Conservation (phyloP, 53 echinoderm and acorn worm genomes). For the Luidia sarsii region DNA sequence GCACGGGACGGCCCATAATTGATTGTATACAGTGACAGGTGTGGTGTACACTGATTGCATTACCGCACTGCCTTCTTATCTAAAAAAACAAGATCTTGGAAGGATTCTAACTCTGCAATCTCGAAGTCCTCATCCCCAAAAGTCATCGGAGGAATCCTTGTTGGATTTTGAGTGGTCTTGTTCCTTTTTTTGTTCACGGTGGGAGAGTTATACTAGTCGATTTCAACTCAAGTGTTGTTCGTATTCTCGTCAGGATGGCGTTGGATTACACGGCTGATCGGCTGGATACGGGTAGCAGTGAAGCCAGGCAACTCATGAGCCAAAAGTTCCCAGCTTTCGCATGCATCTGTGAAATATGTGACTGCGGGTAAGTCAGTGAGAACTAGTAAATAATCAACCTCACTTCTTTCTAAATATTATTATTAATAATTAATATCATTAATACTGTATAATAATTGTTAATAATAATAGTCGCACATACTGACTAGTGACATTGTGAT, state of each 20-base stretch:
- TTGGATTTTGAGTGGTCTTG: background rate
- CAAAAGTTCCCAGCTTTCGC: conserved; percentile 79
- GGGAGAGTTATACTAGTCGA: background rate
- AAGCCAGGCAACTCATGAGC: conserved; percentile 47
- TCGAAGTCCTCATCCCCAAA: background rate
- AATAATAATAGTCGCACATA: background rate
- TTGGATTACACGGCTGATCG: conserved; percentile 19
- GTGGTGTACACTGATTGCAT: too few species aligned
- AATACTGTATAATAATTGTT: background rate
- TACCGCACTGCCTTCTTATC: background rate
- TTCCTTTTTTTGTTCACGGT: background rate
- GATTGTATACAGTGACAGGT: background rate
- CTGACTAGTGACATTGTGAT: too few species aligned
- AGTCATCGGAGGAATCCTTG: background rate
- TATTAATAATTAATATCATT: too few species aligned
- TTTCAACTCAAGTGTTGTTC: background rate
- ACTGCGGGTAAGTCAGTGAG: conserved; percentile 95
- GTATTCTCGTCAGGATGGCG: conserved; percentile 1
- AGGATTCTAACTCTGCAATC: too few species aligned
- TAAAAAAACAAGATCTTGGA: background rate
- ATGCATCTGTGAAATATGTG: conserved; percentile 85
- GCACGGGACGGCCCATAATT: background rate
- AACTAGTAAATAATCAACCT: too few species aligned
- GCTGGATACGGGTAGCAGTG: conserved; percentile 49
- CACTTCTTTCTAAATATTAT: too few species aligned